These are phyloP conservation scores for Yponomeuta evonymella DNA, from an alignment of 2,888 invertebrate species.

Conservation along the genomic window DNA sequence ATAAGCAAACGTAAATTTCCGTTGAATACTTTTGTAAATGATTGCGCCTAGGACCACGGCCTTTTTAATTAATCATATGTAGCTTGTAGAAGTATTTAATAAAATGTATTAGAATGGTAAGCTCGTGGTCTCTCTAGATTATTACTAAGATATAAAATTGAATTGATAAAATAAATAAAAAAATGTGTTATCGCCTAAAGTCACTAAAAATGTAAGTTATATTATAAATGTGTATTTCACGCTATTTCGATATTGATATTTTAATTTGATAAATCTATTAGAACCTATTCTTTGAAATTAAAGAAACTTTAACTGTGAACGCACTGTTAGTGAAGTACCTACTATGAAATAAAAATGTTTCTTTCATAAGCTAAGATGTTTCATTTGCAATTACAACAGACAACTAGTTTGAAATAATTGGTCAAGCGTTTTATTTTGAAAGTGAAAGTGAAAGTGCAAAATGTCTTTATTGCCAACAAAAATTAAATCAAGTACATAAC, in stretches of 20 bases:
- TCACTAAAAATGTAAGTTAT: slow-evolving; percentile 47
- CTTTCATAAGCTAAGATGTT: slow-evolving; percentile 43
- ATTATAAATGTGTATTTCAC: slow-evolving; percentile 42
- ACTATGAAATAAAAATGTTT: slow-evolving; percentile 61
- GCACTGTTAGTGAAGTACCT: slow-evolving; percentile 61
- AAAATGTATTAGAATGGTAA: slow-evolving; percentile 32
- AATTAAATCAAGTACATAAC: too few relatives aligned
- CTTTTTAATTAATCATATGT: slow-evolving; percentile 42
- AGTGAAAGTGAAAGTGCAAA: too few relatives aligned
- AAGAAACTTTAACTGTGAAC: slow-evolving; percentile 60
- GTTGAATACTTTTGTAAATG: slow-evolving; percentile 1
- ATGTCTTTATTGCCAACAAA: too few relatives aligned
- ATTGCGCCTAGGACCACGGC: slow-evolving; percentile 54
- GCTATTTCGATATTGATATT: slow-evolving; percentile 39
- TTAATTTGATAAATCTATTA: slow-evolving; percentile 37
- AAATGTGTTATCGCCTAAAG: slow-evolving; percentile 26
- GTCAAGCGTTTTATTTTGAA: too few relatives aligned
- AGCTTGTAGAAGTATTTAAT: slow-evolving; percentile 33
- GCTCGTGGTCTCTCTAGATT: slow-evolving; percentile 30
- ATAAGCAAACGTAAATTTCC: background rate
- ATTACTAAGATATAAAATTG: slow-evolving; percentile 19
- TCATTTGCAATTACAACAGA: background rate
- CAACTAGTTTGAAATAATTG: too few relatives aligned
- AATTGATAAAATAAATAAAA: slow-evolving; percentile 6
- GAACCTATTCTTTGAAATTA: slow-evolving; percentile 25